Conservation (phyloP, 2,797 vertebrate species). For the Heteromormyrus szaboi region DNA sequence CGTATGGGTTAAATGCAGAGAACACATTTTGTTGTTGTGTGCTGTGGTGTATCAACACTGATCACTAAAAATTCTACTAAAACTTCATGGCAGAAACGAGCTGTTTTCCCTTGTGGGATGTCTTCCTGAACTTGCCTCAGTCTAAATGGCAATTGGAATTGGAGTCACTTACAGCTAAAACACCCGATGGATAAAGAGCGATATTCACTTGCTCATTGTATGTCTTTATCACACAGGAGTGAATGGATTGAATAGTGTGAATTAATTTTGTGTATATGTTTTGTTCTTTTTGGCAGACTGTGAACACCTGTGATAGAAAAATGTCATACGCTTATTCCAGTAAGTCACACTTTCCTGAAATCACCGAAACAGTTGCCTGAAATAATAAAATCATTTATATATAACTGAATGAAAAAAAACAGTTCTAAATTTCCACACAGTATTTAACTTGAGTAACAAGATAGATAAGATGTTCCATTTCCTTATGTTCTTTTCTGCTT, state of each 20-base stretch:
- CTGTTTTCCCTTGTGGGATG: background rate
- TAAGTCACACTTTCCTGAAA: conserved; percentile 6
- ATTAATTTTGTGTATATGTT: background rate
- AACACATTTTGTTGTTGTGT: too few species aligned
- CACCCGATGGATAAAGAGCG: background rate
- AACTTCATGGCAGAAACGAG: background rate
- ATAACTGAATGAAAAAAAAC: background rate
- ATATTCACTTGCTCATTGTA: background rate
- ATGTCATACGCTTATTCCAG: conserved; percentile 18
- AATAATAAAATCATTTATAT: background rate
- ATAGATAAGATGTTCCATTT: background rate
- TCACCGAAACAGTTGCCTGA: conserved; percentile 36
- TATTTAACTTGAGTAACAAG: background rate
- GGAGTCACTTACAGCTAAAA: background rate
- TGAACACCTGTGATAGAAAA: conserved; percentile 26
- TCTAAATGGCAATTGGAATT: background rate
- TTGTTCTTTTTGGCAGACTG: conserved; percentile 18
- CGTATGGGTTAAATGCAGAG: too few species aligned
- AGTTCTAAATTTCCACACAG: background rate
- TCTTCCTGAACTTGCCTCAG: background rate
- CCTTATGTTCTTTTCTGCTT: background rate
- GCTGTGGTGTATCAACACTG: too few species aligned
- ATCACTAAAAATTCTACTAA: too few species aligned
- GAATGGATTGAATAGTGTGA: background rate
- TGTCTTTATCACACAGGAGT: background rate